Conservation (phyloP, 2,797 vertebrate species). For the Amniataba percoides region DNA sequence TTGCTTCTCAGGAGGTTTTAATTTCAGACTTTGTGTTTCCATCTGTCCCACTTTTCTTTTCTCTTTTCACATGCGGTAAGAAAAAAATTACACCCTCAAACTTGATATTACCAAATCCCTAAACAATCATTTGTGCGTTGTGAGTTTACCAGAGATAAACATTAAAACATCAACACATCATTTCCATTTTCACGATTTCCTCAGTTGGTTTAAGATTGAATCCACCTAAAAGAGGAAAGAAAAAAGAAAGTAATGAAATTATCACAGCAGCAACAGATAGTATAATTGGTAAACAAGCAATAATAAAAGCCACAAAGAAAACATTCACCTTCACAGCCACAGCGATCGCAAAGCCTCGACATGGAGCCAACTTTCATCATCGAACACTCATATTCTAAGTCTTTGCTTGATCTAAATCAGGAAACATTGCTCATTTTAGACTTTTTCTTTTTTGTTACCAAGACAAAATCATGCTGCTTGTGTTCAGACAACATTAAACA, state of each 20-base stretch:
- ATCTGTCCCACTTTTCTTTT: background rate
- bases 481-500: background rate
- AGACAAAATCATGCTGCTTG: background rate
- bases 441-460: background rate
- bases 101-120: background rate
- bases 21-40: background rate
- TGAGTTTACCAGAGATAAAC: background rate
- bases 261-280: background rate
- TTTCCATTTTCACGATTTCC: background rate
- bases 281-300: background rate
- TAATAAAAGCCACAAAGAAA: background rate
- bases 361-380: background rate
- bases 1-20: background rate
- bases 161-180: background rate
- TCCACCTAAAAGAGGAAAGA: background rate
- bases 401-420: slow-evolving; percentile 19
- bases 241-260: background rate
- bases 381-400: too few species aligned
- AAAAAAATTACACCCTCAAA: background rate
- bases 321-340: background rate
- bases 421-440: slow-evolving; percentile 15
- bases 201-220: background rate
- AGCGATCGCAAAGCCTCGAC: background rate
- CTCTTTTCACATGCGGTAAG: background rate
- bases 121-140: background rate